These are phyloP conservation scores for Cnemophilus loriae DNA, from an alignment of 2,113 vertebrate species.

Conservation along the genomic window DNA sequence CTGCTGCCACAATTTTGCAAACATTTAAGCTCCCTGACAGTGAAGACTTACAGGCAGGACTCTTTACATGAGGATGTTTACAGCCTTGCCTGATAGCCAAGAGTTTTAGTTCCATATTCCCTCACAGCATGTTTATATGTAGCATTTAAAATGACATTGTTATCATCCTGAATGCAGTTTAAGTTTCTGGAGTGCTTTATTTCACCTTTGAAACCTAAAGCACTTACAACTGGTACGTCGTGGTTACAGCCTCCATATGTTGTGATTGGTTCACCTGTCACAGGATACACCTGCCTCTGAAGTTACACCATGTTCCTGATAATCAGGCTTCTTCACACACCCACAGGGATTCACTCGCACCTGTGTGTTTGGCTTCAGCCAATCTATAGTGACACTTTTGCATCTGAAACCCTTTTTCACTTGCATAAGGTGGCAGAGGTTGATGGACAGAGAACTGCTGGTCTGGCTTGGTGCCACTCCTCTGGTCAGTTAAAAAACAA, in stretches of 20 bases:
- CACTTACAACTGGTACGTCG: neutral
- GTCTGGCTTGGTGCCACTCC: neutral
- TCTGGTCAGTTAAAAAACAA: neutral
- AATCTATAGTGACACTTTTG: neutral
- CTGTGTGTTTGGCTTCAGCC: neutral
- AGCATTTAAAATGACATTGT: constrained; percentile 20
- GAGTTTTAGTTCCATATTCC: constrained; percentile 50
- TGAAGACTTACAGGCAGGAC: constrained; percentile 49
- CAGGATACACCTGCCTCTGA: neutral
- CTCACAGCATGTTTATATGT: neutral
- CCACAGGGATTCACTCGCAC: neutral
- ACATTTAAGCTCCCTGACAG: constrained; percentile 13
- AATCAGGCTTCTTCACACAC: neutral
- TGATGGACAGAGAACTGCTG: neutral
- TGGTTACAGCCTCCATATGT: neutral
- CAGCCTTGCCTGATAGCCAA: constrained; percentile 18
- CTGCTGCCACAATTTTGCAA: neutral
- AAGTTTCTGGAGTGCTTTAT: neutral
- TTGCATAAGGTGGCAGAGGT: neutral
- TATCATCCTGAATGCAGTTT: neutral
- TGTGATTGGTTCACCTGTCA: neutral
- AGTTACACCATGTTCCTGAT: fast-evolving
- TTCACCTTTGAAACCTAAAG: neutral
- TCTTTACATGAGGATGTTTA: constrained; percentile 49
- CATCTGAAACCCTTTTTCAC: neutral